A percentile compares a stretch with the other conserved stretches of the same genome.
Evolutionary conservation across 2,797 vertebrate genomes (phyloP).

Genomic region (Rhinogobio ventralis): DNA sequence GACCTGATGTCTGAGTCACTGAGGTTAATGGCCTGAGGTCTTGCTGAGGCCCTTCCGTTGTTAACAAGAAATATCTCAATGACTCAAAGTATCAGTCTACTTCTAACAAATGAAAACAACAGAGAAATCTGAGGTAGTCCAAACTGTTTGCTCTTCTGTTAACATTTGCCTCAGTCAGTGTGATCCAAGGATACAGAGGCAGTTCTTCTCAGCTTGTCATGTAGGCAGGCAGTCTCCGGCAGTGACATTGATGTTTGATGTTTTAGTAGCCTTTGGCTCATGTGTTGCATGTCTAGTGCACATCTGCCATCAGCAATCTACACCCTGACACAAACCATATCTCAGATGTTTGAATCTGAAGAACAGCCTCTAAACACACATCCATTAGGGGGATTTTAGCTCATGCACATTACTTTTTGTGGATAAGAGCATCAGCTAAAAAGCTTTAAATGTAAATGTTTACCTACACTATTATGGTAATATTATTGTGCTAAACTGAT

Average conservation of each 20-base stretch:
- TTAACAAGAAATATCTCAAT: constrained; percentile 15
- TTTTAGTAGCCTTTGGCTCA: constrained; percentile 32
- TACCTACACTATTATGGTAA: neutral
- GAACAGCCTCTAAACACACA: constrained; percentile 14
- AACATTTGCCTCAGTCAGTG: constrained; percentile 8
- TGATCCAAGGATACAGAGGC: constrained; percentile 37
- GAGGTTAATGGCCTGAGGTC: constrained; percentile 22
- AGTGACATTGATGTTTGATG: constrained; percentile 50
- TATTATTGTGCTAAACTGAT: neutral
- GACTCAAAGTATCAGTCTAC: neutral
- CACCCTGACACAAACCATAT: constrained; percentile 45
- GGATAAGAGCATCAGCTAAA: constrained; percentile 3
- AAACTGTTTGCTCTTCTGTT: constrained; percentile 26
- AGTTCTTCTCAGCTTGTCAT: constrained; percentile 25
- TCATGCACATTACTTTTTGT: neutral
- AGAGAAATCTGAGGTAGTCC: neutral
- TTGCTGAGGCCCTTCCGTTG: neutral
- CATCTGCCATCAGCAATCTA: constrained; percentile 43
- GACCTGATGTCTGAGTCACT: constrained; percentile 26
- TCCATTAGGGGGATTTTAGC: constrained; percentile 4
- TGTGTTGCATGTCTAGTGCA: constrained; percentile 8
- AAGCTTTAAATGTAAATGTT: constrained; percentile 32
- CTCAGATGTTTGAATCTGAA: constrained; percentile 22
- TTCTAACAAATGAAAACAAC: neutral
- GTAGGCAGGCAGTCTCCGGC: constrained; percentile 38